A percentile compares a stretch with the other conserved stretches of the same genome.
Conservation (phyloP, 2,888 invertebrate genomes). For the Chrysotoxum bicinctum region DNA sequence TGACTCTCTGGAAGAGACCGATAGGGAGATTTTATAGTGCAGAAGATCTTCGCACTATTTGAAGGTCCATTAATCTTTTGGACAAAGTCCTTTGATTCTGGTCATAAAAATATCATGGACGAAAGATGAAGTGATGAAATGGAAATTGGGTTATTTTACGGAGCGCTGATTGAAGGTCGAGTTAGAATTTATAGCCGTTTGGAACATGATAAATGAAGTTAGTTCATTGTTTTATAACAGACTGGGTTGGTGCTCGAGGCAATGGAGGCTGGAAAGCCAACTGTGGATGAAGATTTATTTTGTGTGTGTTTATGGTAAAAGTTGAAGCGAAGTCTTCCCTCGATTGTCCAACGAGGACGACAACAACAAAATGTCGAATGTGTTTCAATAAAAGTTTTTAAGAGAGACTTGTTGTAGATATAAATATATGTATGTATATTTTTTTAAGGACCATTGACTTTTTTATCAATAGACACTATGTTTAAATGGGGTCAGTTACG, state of each 20-base stretch:
- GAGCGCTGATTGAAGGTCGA: conserved; percentile 56
- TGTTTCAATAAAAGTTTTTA: conserved; percentile 29
- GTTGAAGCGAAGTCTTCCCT: neutral
- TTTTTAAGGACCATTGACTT: neutral
- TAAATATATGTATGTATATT: neutral
- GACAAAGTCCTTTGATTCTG: conserved; percentile 46
- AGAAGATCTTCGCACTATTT: conserved; percentile 58
- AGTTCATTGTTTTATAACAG: conserved; percentile 55
- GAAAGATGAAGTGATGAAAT: conserved; percentile 64
- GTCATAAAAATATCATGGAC: conserved; percentile 59
- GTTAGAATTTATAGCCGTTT: conserved; percentile 32
- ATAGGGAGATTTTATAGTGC: conserved; percentile 63
- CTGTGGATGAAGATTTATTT: conserved; percentile 36
- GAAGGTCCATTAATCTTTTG: conserved; percentile 67
- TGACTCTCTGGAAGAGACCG: conserved; percentile 28
- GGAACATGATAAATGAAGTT: conserved; percentile 57
- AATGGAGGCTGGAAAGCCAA: neutral
- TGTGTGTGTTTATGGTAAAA: conserved; percentile 3
- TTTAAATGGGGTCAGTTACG: neutral
- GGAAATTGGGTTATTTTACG: conserved; percentile 62
- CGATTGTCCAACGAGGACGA: neutral
- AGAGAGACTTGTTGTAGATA: conserved; percentile 19
- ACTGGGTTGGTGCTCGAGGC: neutral
- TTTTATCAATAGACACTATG: neutral
- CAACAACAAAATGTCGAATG: conserved; percentile 16